phyloP scores from a whole-genome alignment of 2,888 invertebrate genomes.

The Polydrusus pterygomalis region DNA sequence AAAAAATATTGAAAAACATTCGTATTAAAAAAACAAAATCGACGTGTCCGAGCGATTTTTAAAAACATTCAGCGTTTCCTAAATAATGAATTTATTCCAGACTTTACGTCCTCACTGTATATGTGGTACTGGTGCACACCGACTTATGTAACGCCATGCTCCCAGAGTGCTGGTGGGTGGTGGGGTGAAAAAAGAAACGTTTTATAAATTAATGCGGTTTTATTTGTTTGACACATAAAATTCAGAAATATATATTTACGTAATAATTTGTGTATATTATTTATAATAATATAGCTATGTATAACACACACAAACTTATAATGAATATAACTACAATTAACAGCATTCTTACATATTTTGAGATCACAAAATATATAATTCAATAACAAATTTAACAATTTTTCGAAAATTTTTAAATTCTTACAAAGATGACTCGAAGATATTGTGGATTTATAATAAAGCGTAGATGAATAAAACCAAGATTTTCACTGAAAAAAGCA shows the following conservation, averaged over 20 bases:
- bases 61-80: no score
- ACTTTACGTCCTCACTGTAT: no score
- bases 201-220: constrained; percentile 71
- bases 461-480: neutral
- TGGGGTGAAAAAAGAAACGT: constrained; percentile 28
- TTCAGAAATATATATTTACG: constrained; percentile 72
- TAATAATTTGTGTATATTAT: constrained; percentile 70
- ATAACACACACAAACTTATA: constrained; percentile 69
- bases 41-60: no score
- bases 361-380: constrained; percentile 73
- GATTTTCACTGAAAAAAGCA: neutral
- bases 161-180: no score
- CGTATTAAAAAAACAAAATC: no score
- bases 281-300: constrained; percentile 67
- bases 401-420: constrained; percentile 54
- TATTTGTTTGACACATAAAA: constrained; percentile 72
- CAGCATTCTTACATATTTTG: constrained; percentile 71
- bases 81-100: no score
- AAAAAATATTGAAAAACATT: no score
- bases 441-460: neutral
- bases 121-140: no score
- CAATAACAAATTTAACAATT: constrained; percentile 71
- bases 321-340: constrained; percentile 67
- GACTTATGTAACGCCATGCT: no score
- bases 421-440: constrained; percentile 54